Base-by-base conservation (phyloP, 2,113 vertebrate species). In the Apus apus region DNA sequence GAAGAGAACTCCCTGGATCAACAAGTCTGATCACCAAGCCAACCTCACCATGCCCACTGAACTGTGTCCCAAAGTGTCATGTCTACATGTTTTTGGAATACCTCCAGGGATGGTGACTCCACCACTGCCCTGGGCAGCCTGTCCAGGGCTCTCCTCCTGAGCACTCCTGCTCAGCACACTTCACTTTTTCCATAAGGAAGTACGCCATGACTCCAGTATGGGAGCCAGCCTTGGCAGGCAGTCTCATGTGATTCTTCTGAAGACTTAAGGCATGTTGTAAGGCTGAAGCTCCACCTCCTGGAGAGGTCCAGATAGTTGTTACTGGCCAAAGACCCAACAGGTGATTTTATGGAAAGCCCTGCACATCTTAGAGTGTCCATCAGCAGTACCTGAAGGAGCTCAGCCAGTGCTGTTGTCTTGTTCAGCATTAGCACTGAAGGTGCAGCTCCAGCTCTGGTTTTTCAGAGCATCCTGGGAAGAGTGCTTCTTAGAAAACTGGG, bases 371-470 rank as follows among this genome's bases (percentile, higher is more conserved):
- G 5, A 17, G 3, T 18, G 4, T 27, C 25, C 19, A 13, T 27
- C 30, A 36, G 70, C 57, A 32, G 1, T 6, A 19, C 51, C 17
- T 66, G 72, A 27, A 34, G 34, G 19, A 15, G n/a, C 26, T 60
- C 8, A 10, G 45, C 54, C 30, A 21, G 0, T 21, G 12, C 45
- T 23, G 0, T 38, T 38, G 4, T 5, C 20, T 3, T 18, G 36
- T 65, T 48, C 38, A 53, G 32, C 20, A 2, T 68, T 43, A 51
- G 56, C 54, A 25, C 50, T 46, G 71, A 27, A 40, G n/a, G 38
- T 53, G 65, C 29, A 29, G 1, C 30, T 56, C 11, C 36, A 1
- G 30, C 26, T 23, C 40, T 56, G 46, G 3, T 15, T 36, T 34
- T 21, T 25, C 38, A 74, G 38, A 54, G 23, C n/a, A 11, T 11